Conservation (phyloP, 2,888 invertebrate species). For the Spialia ferax region DNA sequence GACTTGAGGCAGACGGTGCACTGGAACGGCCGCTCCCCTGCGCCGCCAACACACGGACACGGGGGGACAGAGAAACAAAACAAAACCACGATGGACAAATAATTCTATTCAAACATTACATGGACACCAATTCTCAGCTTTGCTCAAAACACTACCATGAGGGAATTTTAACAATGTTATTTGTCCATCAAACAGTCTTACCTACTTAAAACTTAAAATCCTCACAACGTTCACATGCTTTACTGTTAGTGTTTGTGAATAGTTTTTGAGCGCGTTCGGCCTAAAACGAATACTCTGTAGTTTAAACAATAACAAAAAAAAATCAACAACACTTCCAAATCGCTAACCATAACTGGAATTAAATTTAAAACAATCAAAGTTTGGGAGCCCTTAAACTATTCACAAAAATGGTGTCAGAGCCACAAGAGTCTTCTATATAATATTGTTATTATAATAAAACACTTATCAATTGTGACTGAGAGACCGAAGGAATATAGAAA, state of each 20-base stretch:
- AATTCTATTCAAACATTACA: conserved; percentile 60
- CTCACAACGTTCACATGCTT: conserved; percentile 86
- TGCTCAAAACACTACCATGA: conserved; percentile 70
- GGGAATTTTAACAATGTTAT: conserved; percentile 76
- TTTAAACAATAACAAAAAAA: conserved; percentile 38
- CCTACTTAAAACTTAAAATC: conserved; percentile 74
- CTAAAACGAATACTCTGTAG: conserved; percentile 53
- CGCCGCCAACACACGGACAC: conserved; percentile 74
- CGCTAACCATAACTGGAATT: conserved; percentile 56
- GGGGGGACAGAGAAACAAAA: conserved; percentile 86
- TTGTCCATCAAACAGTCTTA: conserved; percentile 83
- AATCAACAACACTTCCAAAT: conserved; percentile 61
- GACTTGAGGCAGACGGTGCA: conserved; percentile 88
- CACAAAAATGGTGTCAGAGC: conserved; percentile 84
- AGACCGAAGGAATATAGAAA: conserved; percentile 77
- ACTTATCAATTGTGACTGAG: conserved; percentile 74
- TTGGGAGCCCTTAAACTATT: conserved; percentile 85
- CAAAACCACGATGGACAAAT: conserved; percentile 87
- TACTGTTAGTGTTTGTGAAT: conserved; percentile 83
- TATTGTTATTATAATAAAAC: conserved; percentile 46
- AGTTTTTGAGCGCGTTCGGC: conserved; percentile 85
- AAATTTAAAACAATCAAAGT: conserved; percentile 44
- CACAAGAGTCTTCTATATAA: conserved; percentile 66
- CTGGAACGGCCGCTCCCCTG: conserved; percentile 88
- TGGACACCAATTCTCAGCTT: conserved; percentile 40